These are phyloP conservation scores for Pyrocephalus nanus DNA, from an alignment of 2,797 vertebrate species.

Conservation along the genomic window DNA sequence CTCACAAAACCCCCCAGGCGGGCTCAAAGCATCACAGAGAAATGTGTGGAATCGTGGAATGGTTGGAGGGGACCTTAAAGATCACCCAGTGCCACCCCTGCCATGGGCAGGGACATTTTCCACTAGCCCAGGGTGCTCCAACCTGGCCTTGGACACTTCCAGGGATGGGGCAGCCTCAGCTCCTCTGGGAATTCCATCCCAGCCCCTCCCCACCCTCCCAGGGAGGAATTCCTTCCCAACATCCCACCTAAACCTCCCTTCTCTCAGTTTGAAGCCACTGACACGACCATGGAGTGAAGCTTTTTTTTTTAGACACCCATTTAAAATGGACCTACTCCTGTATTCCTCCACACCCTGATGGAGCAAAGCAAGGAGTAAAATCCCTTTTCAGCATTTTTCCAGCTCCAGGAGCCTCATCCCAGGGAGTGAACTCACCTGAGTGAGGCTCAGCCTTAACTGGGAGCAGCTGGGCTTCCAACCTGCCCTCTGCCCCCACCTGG, in stretches of 20 bases:
- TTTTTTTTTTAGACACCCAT: neutral
- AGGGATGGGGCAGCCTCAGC: neutral
- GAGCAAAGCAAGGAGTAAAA: neutral
- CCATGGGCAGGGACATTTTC: neutral
- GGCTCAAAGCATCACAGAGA: neutral
- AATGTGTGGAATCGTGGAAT: accelerated
- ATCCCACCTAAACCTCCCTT: neutral
- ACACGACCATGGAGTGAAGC: accelerated
- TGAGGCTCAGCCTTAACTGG: neutral
- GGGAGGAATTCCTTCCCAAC: neutral
- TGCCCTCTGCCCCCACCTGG: neutral
- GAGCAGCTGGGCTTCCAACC: neutral
- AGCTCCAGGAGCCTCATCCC: neutral
- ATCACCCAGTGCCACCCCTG: neutral
- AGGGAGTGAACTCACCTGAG: neutral
- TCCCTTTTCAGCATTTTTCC: neutral
- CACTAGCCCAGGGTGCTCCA: accelerated
- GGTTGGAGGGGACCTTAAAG: neutral
- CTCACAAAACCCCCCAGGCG: too few species aligned
- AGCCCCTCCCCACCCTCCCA: neutral
- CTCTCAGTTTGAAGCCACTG: neutral
- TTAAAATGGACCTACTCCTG: accelerated
- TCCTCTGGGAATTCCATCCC: neutral
- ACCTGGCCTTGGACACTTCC: neutral
- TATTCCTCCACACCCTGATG: neutral